A percentile compares a stretch with the other conserved stretches of the same genome.
Conservation (phyloP, 2,888 invertebrate genomes). For the Epinotia demarniana region DNA sequence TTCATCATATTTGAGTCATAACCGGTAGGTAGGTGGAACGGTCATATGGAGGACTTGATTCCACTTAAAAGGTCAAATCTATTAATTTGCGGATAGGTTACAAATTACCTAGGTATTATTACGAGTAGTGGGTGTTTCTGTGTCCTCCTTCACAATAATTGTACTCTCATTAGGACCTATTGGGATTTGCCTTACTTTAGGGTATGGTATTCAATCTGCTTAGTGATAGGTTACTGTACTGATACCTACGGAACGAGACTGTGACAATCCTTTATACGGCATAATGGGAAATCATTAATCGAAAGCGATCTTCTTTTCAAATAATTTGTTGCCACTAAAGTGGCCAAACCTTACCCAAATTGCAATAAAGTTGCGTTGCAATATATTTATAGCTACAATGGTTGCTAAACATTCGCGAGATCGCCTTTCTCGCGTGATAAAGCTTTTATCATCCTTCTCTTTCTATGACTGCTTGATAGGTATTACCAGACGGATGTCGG, state of each 20-base stretch:
- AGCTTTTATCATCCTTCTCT: not conserved
- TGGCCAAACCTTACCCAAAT: no score
- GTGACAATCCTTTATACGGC: not conserved
- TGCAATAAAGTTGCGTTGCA: no score
- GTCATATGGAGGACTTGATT: conserved; percentile 26
- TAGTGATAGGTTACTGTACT: not conserved
- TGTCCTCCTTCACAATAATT: not conserved
- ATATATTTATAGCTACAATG: no score
- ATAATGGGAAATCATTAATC: not conserved
- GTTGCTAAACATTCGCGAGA: not conserved
- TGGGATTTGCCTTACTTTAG: not conserved
- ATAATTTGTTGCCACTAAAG: not conserved
- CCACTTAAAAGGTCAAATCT: conserved; percentile 30
- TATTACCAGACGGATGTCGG: not conserved
- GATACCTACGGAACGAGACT: not conserved
- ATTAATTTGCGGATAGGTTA: conserved; percentile 25
- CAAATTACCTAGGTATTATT: conserved; percentile 11
- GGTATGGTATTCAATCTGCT: not conserved
- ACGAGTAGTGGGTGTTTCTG: not conserved
- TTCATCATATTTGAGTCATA: conserved; percentile 5
- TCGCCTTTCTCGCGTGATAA: not conserved
- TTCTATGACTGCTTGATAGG: not conserved
- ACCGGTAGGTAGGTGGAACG: not conserved
- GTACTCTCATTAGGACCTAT: not conserved
- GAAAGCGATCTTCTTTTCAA: not conserved